Evolutionary conservation across 2,113 vertebrate genomes (phyloP).

Genomic region (Acanthisitta chloris): DNA sequence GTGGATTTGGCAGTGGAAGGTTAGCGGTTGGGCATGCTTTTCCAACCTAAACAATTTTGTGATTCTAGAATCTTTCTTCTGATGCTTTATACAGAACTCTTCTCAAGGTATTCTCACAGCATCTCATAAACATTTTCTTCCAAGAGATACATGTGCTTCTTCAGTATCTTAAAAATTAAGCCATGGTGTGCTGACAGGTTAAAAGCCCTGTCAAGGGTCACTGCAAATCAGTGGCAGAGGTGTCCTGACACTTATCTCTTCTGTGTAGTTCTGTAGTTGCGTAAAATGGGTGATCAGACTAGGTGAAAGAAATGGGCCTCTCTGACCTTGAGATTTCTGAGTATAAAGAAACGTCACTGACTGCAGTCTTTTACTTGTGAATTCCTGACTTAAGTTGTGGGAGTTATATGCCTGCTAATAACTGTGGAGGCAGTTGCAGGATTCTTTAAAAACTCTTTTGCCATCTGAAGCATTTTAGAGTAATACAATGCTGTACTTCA

Average conservation of each 20-base stretch:
- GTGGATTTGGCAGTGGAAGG: neutral
- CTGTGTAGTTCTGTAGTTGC: neutral
- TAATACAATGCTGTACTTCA: neutral
- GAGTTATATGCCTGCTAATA: neutral
- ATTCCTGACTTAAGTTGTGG: neutral
- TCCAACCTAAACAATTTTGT: neutral
- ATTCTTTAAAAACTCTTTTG: neutral
- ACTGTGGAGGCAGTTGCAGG: neutral
- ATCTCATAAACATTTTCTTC: neutral
- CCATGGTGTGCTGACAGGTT: neutral
- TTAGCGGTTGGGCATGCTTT: neutral
- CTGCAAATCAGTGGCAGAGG: neutral
- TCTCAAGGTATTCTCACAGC: neutral
- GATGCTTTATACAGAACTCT: neutral
- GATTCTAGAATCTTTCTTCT: neutral
- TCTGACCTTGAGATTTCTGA: neutral
- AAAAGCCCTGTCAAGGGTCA: neutral
- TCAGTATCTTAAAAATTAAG: neutral
- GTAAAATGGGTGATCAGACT: neutral
- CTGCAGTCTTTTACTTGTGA: neutral
- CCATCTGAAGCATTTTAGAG: neutral
- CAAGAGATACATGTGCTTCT: neutral
- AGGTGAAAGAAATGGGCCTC: neutral
- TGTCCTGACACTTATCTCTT: neutral
- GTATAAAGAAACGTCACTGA: neutral